Percentiles rank a stretch among this genome's conserved stretches.
These are phyloP conservation scores for Diadumene lineata DNA, from an alignment of 92 coral and sea anemone species.

Conservation along the genomic window DNA sequence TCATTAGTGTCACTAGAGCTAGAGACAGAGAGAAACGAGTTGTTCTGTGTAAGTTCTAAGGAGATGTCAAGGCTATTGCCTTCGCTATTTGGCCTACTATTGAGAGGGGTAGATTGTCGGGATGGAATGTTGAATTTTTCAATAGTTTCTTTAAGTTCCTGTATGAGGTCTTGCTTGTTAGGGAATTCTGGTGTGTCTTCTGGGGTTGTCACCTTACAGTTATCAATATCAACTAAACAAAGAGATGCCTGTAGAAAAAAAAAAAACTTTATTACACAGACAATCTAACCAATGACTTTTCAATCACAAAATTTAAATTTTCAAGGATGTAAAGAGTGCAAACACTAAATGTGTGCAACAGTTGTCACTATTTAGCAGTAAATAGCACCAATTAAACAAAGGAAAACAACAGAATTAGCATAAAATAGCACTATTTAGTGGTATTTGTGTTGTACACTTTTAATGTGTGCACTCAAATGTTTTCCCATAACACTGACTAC, in stretches of 20 bases:
- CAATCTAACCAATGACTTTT: too few relatives aligned
- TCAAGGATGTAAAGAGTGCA: too few relatives aligned
- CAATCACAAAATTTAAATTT: too few relatives aligned
- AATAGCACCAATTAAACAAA: too few relatives aligned
- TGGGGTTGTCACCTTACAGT: conserved; percentile 70
- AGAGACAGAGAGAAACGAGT: conserved; percentile 6
- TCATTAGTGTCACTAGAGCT: conserved; percentile 52
- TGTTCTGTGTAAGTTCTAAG: conserved; percentile 51
- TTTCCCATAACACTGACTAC: too few relatives aligned
- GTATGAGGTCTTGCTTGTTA: conserved; percentile 72
- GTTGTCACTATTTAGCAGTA: too few relatives aligned
- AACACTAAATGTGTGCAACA: too few relatives aligned
- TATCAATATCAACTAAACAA: conserved; percentile 86
- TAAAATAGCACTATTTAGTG: too few relatives aligned
- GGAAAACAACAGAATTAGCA: too few relatives aligned
- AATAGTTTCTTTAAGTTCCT: conserved; percentile 76
- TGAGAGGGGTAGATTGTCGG: conserved; percentile 28
- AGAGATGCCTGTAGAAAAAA: conserved; percentile 77
- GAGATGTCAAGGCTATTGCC: conserved; percentile 63
- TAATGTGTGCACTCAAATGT: too few relatives aligned
- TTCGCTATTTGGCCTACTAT: conserved; percentile 59
- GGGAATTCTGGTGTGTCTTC: conserved; percentile 97
- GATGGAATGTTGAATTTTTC: conserved; percentile 69
- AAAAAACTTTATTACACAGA: too few relatives aligned
- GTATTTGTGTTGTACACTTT: too few relatives aligned